Conservation (phyloP, 2,113 vertebrate species). For the Osmerus eperlanus region DNA sequence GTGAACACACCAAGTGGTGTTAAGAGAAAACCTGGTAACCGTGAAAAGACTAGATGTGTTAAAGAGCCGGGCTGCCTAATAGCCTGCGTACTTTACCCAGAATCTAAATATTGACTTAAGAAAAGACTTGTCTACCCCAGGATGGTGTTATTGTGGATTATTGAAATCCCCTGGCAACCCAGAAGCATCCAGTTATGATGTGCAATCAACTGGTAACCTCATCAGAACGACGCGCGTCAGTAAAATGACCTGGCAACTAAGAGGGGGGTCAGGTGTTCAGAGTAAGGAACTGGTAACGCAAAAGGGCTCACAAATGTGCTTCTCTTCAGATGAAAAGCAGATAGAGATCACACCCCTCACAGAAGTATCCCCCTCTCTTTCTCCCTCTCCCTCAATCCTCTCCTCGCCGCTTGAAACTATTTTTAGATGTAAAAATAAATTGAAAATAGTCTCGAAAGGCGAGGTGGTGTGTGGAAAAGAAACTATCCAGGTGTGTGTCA, state of each 20-base stretch:
- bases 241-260: constrained; percentile 36
- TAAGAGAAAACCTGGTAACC: constrained; percentile 32
- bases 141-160: constrained; percentile 21
- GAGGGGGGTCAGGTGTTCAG: constrained; percentile 17
- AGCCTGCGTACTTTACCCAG: no score
- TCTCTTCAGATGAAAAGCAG: constrained; percentile 49
- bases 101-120: no score
- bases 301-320: constrained; percentile 40
- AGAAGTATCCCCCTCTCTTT: constrained; percentile 15
- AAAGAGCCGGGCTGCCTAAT: no score
- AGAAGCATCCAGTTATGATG: neutral
- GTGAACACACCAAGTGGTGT: constrained; percentile 59
- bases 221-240: constrained; percentile 21
- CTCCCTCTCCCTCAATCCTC: constrained; percentile 16
- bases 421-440: constrained; percentile 53
- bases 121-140: neutral
- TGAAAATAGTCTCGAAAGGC: constrained; percentile 43
- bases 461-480: constrained; percentile 32
- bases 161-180: neutral
- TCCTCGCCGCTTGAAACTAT: constrained; percentile 52
- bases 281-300: constrained; percentile 15
- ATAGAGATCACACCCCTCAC: constrained; percentile 37
- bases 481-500: constrained; percentile 40
- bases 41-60: neutral
- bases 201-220: constrained; percentile 13